A percentile compares a stretch with the other conserved stretches of the same genome.
These are phyloP conservation scores for Vannuccia rotundouncinata DNA, from an alignment of 2,888 invertebrate genomes.

Conservation along the genomic window DNA sequence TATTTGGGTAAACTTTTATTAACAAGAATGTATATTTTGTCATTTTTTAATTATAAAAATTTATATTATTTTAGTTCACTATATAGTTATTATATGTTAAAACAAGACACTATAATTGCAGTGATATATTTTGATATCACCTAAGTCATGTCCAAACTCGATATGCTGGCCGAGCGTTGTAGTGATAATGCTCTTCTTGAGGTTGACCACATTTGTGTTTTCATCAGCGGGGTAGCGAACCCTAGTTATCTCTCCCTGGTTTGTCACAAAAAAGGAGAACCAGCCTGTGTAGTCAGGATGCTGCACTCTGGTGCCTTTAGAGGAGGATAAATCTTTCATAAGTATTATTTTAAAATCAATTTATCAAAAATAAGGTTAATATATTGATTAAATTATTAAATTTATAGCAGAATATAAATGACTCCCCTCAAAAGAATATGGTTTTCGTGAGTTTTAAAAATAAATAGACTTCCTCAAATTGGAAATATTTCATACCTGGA, in stretches of 20 bases:
- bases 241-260: background rate
- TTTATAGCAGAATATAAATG: no score
- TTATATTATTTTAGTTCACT: background rate
- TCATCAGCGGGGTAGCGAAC: background rate
- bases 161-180: background rate
- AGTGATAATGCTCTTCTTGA: background rate
- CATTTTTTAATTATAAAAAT: background rate
- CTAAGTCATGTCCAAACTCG: conserved; percentile 6
- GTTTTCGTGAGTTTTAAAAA: no score
- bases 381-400: no score
- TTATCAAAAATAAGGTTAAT: no score
- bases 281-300: conserved; percentile 10
- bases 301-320: background rate
- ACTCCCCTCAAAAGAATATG: no score
- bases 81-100: background rate
- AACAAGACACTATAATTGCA: no score
- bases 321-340: no score
- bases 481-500: background rate
- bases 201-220: background rate
- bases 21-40: background rate
- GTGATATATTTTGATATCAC: background rate
- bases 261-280: background rate
- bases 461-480: no score
- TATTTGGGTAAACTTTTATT: background rate
- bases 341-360: no score